Evolutionary conservation across 2,888 invertebrate genomes (phyloP).

Genomic region (Drosophila fulvimacula): DNA sequence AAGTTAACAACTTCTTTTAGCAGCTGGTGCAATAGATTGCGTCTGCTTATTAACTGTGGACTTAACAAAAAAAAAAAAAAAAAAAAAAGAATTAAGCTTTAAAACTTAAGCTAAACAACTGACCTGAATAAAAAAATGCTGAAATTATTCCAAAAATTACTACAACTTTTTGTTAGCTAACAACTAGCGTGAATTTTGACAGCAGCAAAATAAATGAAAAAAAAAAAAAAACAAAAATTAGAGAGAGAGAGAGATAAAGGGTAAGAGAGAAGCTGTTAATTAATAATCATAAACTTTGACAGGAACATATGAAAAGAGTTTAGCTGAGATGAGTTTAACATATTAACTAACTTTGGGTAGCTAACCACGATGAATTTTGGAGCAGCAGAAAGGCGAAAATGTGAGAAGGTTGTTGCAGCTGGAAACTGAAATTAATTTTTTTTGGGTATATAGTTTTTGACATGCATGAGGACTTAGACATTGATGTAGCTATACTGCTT

Average conservation of each 20-base stretch:
- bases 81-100: background rate
- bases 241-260: too few species aligned
- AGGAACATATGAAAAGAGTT: background rate
- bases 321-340: background rate
- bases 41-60: background rate
- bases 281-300: background rate
- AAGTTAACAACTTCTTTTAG: slow-evolving; percentile 23
- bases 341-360: background rate
- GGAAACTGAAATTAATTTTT: background rate
- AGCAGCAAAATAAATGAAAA: background rate
- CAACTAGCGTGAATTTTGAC: background rate
- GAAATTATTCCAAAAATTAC: background rate
- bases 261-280: background rate
- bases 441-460: background rate
- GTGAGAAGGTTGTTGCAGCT: background rate
- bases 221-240: too few species aligned
- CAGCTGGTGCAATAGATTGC: background rate
- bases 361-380: background rate
- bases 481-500: too few species aligned
- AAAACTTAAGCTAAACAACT: background rate
- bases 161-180: background rate
- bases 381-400: background rate
- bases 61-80: background rate
- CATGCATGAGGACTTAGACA: background rate
- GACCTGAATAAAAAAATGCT: background rate